Base-by-base conservation (phyloP, 2,888 invertebrate genomes). In the Protonemura montana region DNA sequence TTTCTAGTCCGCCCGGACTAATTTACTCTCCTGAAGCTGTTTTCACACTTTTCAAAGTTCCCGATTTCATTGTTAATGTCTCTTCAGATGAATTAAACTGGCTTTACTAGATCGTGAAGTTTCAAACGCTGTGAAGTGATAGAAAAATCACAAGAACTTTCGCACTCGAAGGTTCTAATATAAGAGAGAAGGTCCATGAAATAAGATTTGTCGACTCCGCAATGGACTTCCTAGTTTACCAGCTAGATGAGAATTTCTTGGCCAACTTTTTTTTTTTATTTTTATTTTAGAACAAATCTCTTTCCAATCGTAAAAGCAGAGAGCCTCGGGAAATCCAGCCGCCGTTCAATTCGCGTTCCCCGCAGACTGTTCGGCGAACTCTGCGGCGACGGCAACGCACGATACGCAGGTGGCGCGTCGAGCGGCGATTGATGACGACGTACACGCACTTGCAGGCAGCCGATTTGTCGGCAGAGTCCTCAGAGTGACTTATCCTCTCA, bases 211-310 rank as follows among this genome's bases (percentile, higher is more conserved):
- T 81, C 59, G 81, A 27, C n/a, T n/a, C 81, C 1, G 81, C 81
- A 30, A 81, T 29, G 30, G 30, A 81, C 81, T 81, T n/a, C 28
- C 78, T 28, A 28, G 78, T 78, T 78, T 78, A 78, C 78, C 78
- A n/a, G 27, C 30, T 29, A 28, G 81, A 81, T 81, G 27, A 10
- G 81, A 81, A 81, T 81, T 30, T 30, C 84, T n/a, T 13, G 59
- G n/a, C 2, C 27, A 59, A 84, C 27, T 76, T 84, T 76, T 84
- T 84, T 59, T 27, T 76, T 76, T 76, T 16, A 59, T 84, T 84
- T 76, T 84, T 84, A 84, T 84, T 84, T 84, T 76, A 28, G 84
- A 84, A 84, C 84, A 84, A 84, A 84, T 84, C 84, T 84, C 84
- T 84, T 84, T 84, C 84, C 84, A 84, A 84, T 84, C 84, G 84